Evolutionary conservation across 2,113 vertebrate species (phyloP).

Genomic region (Tetrax tetrax): DNA sequence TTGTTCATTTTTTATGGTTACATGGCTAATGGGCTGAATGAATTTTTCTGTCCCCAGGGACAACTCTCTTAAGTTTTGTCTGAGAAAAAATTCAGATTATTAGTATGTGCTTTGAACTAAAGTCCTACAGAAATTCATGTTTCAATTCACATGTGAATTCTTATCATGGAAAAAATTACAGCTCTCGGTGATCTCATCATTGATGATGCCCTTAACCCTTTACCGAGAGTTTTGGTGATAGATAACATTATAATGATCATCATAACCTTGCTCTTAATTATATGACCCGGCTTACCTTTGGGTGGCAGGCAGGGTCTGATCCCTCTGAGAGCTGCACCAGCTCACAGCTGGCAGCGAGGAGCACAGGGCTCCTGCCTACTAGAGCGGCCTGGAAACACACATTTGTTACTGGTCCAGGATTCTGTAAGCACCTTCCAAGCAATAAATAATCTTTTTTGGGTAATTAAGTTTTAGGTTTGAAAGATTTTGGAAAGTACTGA

Average conservation of each 20-base stretch:
- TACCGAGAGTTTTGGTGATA: background rate
- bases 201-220: background rate
- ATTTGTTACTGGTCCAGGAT: too few species aligned
- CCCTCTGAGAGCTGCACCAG: background rate
- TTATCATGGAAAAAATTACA: background rate
- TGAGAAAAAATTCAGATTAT: background rate
- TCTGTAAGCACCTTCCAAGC: background rate
- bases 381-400: background rate
- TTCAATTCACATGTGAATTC: background rate
- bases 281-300: background rate
- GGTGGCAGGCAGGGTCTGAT: background rate
- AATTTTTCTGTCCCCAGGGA: background rate
- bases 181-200: background rate
- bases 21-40: background rate
- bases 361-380: accelerated
- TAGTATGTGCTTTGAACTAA: background rate
- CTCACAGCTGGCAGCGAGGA: background rate
- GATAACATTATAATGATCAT: too few species aligned
- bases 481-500: background rate
- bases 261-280: background rate
- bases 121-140: background rate
- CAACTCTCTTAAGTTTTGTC: background rate
- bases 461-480: background rate
- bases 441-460: accelerated
- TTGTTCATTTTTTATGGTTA: background rate